Conservation (phyloP, 2,888 invertebrate species). For the Mesorhabditis spiculigera region DNA sequence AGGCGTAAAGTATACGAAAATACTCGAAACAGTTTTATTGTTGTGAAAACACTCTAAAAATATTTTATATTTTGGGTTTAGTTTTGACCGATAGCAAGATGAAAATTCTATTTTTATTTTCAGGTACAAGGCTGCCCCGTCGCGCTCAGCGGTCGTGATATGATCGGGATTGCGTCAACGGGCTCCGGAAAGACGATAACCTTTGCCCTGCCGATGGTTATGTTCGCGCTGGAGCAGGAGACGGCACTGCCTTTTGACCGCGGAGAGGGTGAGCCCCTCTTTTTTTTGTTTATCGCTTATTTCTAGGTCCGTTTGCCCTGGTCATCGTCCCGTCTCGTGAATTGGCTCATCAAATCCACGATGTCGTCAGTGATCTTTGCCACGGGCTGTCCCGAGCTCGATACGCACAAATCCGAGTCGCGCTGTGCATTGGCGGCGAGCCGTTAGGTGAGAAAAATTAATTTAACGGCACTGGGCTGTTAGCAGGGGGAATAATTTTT, state of each 20-base stretch:
- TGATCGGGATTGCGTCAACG: slow-evolving; percentile 98
- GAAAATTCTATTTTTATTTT: not conserved
- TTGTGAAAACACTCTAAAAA: not conserved
- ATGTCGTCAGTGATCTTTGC: slow-evolving; percentile 82
- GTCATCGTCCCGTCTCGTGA: slow-evolving; percentile 96
- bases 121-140: slow-evolving; percentile 67
- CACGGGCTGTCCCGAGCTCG: slow-evolving; percentile 70
- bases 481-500: too few species aligned
- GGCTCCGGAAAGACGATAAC: slow-evolving; percentile 98
- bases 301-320: slow-evolving; percentile 71
- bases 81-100: not conserved
- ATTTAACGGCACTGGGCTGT: too few species aligned
- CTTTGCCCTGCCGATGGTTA: slow-evolving; percentile 88
- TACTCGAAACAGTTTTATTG: too few species aligned
- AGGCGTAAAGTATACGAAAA: too few species aligned
- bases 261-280: slow-evolving; percentile 65
- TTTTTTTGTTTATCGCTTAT: too few species aligned
- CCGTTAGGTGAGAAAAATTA: slow-evolving; percentile 80
- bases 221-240: slow-evolving; percentile 88
- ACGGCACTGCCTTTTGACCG: slow-evolving; percentile 78
- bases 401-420: slow-evolving; percentile 80
- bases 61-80: not conserved
- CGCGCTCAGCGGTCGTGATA: slow-evolving; percentile 75
- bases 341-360: slow-evolving; percentile 91
- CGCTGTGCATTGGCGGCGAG: slow-evolving; percentile 90